A percentile compares a stretch with the other conserved stretches of the same genome.
Conservation (phyloP, 2,888 invertebrate genomes). For the Willowsia nigromaculata region DNA sequence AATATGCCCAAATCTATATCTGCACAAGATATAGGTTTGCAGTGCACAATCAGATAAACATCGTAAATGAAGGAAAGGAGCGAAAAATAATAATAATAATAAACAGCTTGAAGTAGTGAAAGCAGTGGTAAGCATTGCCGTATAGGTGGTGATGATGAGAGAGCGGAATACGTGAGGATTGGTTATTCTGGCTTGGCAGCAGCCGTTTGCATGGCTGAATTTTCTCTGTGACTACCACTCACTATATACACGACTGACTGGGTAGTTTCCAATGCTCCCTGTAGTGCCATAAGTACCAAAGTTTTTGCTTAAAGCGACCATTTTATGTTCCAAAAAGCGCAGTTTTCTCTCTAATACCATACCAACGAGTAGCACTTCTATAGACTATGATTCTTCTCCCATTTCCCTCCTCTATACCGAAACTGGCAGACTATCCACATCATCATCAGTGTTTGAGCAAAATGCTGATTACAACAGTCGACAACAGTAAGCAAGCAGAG, state of each 20-base stretch:
- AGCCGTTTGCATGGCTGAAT: slow-evolving; percentile 1
- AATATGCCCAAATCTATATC: background rate
- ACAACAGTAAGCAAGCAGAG: background rate
- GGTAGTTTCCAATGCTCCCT: slow-evolving; percentile 53
- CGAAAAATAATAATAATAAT: background rate
- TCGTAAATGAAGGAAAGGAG: background rate
- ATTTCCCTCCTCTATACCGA: background rate
- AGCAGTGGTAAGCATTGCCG: background rate
- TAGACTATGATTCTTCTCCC: background rate
- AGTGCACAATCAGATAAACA: slow-evolving; percentile 17
- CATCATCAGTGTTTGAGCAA: slow-evolving; percentile 12
- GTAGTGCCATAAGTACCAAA: slow-evolving; percentile 62
- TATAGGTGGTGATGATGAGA: background rate
- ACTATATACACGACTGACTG: background rate
- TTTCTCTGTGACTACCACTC: background rate
- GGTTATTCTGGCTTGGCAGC: background rate
- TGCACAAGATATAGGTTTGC: background rate
- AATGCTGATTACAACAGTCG: slow-evolving; percentile 18
- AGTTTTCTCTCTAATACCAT: slow-evolving; percentile 22
- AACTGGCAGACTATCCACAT: background rate
- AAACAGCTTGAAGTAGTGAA: slow-evolving; percentile 1
- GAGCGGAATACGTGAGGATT: slow-evolving; percentile 27
- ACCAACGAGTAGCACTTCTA: background rate
- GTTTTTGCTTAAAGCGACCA: slow-evolving; percentile 51
- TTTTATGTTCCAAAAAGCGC: slow-evolving; percentile 21